Conservation (phyloP, 2,888 invertebrate genomes). For the Tinea pellionella region DNA sequence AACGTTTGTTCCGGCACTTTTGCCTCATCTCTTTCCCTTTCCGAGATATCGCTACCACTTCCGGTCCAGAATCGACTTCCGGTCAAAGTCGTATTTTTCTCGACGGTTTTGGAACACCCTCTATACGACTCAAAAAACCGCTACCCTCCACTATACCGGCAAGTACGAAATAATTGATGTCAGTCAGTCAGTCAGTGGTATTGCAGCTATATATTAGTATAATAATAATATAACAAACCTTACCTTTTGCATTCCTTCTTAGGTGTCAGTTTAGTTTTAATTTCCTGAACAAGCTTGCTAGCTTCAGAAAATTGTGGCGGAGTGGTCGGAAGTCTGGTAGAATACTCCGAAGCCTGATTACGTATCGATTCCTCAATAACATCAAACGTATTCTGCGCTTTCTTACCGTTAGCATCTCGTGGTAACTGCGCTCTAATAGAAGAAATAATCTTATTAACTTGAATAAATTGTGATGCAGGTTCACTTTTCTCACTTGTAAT, state of each 20-base stretch:
- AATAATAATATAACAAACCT: neutral
- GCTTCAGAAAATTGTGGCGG: conserved; percentile 62
- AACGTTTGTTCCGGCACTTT: too few species aligned
- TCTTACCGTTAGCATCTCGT: conserved; percentile 41
- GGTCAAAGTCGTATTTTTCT: too few species aligned
- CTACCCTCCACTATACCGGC: too few species aligned
- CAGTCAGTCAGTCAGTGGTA: too few species aligned
- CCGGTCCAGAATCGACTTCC: too few species aligned
- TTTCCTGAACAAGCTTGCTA: conserved; percentile 52
- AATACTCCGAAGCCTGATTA: conserved; percentile 52
- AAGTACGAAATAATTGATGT: too few species aligned
- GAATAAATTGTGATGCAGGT: conserved; percentile 56
- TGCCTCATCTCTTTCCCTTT: too few species aligned
- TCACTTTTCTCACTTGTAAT: conserved; percentile 21
- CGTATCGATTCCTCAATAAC: conserved; percentile 57
- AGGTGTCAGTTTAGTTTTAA: conserved; percentile 45
- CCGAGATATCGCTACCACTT: too few species aligned
- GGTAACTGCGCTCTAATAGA: conserved; percentile 61
- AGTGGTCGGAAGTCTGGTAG: conserved; percentile 52
- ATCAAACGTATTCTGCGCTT: conserved; percentile 53
- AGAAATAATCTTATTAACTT: conserved; percentile 57
- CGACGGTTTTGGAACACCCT: too few species aligned
- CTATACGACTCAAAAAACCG: too few species aligned
- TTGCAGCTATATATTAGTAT: too few species aligned
- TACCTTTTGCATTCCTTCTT: neutral